Conservation (phyloP, 2,113 vertebrate genomes). For the Montifringilla adamsi region DNA sequence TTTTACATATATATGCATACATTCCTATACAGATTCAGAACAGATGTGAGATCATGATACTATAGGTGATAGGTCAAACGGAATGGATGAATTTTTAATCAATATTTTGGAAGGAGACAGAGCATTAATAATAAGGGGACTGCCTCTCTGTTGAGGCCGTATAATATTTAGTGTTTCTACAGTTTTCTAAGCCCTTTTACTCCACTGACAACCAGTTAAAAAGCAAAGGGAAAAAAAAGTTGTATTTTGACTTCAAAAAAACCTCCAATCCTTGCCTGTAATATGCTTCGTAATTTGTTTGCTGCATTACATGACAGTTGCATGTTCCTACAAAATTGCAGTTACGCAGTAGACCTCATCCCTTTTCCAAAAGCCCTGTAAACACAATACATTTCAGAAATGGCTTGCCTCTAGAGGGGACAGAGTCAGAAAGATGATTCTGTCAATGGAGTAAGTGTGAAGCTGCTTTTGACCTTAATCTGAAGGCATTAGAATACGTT, state of each 20-base stretch:
- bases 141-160: background rate
- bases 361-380: conserved; percentile 1
- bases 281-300: conserved; percentile 8
- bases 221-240: background rate
- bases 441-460: conserved; percentile 1
- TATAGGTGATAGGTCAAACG: background rate
- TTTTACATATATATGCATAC: background rate
- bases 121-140: background rate
- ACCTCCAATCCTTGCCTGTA: background rate
- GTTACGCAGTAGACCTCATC: background rate
- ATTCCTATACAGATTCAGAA: background rate
- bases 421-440: conserved; percentile 37
- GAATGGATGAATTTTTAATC: background rate
- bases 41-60: background rate
- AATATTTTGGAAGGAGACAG: background rate
- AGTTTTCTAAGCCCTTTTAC: background rate
- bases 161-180: background rate
- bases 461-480: conserved; percentile 21
- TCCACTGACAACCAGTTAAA: background rate
- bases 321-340: background rate
- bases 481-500: background rate
- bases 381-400: conserved; percentile 36
- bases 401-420: background rate
- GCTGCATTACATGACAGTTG: background rate
- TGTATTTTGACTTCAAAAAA: background rate